Evolutionary conservation across 2,888 invertebrate genomes (phyloP).

Genomic region (Amitus sp.): DNA sequence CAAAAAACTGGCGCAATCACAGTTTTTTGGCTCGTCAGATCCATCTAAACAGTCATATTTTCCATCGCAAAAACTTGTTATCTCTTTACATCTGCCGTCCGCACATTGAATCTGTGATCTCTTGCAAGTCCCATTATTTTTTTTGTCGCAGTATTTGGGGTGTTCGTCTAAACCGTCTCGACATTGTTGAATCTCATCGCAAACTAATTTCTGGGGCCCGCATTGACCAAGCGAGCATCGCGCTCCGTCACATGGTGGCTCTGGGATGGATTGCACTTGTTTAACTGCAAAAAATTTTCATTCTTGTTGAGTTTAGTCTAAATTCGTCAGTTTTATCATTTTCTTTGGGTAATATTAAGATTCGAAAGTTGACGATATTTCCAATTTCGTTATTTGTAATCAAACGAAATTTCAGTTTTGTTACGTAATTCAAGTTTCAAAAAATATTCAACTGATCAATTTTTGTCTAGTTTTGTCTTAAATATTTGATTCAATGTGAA

Average conservation of each 20-base stretch:
- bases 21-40: conserved; percentile 76
- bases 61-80: conserved; percentile 80
- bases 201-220: conserved; percentile 69
- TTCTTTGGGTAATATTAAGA: too few species aligned
- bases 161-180: conserved; percentile 77
- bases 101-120: conserved; percentile 74
- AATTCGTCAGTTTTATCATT: too few species aligned
- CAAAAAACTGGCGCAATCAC: too few species aligned
- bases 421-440: too few species aligned
- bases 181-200: conserved; percentile 77
- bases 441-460: too few species aligned
- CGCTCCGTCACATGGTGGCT: conserved; percentile 68
- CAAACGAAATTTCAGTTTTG: too few species aligned
- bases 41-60: conserved; percentile 76
- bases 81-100: conserved; percentile 77
- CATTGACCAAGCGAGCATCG: conserved; percentile 79
- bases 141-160: conserved; percentile 63
- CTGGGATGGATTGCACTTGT: conserved; percentile 5
- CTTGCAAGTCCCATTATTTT: conserved; percentile 58
- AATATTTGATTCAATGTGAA: too few species aligned
- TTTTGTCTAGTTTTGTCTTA: too few species aligned
- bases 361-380: too few species aligned
- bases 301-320: background rate
- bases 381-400: too few species aligned
- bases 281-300: background rate